Evolutionary conservation across 1,140 invertebrate genomes (phyloP), one percentile per base, ranked within the genome.

Genomic region (Cydia pomonella): DNA sequence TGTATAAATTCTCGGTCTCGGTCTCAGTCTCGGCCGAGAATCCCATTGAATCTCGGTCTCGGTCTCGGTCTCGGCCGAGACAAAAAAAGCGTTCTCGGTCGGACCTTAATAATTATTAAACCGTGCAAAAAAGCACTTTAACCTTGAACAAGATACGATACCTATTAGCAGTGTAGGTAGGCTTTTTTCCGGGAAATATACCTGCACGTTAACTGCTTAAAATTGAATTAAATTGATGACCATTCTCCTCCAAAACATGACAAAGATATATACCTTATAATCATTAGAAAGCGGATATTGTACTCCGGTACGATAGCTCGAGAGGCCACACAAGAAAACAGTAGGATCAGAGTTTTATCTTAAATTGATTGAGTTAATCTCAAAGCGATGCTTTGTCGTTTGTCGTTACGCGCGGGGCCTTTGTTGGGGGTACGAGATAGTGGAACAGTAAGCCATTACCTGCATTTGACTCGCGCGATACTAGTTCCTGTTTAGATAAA

Each of bases 301-400:
- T 72, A 29, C 44, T 72, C 71, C 23, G 71, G 64, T 38, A 41
- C 64, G 74, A 82, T 75, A 75, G 82, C 82, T 79, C 73, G 69
- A 66, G 69, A 75, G 85, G 81, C 82, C 86, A 85, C 86, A 87
- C 85, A 86, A 76, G 78, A 82, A 77, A 83, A 79, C 85, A 78
- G 84, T 84, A 87, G 84, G 76, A 79, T 78, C 79, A 81, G 64
- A 79, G 75, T 80, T 76, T 72, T 87, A 89, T 88, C 87, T 88
- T 76, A 82, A 88, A 87, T 83, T 86, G 83, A 89, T 86, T 80
- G 79, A 77, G 78, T 80, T 86, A 88, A 89, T 88, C 86, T 89
- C 80, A 84, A 86, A 87, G 75, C 76, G 84, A 79, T 83, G 79
- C 80, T 83, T 83, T 79, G 84, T 81, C 77, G 83, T 82, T 80